Evolutionary conservation across 2,888 invertebrate genomes (phyloP), one percentile per base, ranked within the genome.

Genomic region (Taenaris catops): DNA sequence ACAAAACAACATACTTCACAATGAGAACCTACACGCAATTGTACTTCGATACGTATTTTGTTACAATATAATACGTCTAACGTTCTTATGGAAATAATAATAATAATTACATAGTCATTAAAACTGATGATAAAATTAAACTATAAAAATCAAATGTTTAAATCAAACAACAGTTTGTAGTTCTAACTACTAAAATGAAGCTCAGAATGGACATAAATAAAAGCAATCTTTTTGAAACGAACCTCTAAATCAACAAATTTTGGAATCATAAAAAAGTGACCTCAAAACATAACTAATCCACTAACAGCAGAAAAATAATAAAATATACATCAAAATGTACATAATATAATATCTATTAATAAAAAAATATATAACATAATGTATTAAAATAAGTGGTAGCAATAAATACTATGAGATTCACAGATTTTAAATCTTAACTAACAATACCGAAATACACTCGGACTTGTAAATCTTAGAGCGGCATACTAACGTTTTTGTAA

Each of bases 351-450:
- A 79, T 74, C 76, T 83, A 79, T 69, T 62, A 72, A 78, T 78
- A 71, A 76, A 76, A 59, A 68, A 73, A 78, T 79, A 84, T 78
- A 84, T 80, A 81, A 83, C 79, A 75, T 78, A 81, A 81, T 78
- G 75, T 59, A 73, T 80, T 74, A 83, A 66, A 78, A 68, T 81
- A 81, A 81, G 74, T 76, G 79, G 81, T 79, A 81, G 79, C 74
- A 81, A 84, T 84, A 84, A 86, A 86, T 84, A 86, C 83, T 86
- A 81, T 84, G 84, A 86, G 84, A 84, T 84, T 86, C 86, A 84
- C 84, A 86, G 84, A 84, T 86, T 83, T 75, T 63, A 76, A 83
- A 84, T 83, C 83, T 83, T 84, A 84, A 78, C 80, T 84, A 83
- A 83, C 81, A 84, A 79, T 76, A 83, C 80, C 80, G 76, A 81